These are phyloP conservation scores for Syngnathus rostellatus DNA, from an alignment of 2,797 vertebrate genomes.

Conservation along the genomic window DNA sequence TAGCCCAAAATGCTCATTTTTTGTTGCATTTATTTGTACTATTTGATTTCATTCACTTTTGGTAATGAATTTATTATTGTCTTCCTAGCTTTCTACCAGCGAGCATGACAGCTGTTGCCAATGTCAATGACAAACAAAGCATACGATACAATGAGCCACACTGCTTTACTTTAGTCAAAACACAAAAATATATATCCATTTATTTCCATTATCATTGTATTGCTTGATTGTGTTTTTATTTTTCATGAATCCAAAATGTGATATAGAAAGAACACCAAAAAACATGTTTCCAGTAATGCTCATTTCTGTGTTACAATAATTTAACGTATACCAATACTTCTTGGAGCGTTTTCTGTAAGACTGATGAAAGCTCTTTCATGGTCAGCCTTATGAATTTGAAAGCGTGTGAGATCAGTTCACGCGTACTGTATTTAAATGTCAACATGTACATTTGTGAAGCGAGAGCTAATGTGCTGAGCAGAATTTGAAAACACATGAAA, in stretches of 20 bases:
- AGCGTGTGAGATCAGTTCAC: background rate
- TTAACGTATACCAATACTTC: background rate
- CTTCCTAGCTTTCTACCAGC: background rate
- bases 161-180: background rate
- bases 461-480: background rate
- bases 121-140: background rate
- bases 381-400: background rate
- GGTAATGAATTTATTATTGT: background rate
- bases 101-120: background rate
- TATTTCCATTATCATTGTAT: background rate
- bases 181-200: background rate
- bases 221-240: background rate
- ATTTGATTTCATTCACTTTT: background rate
- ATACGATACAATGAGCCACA: background rate
- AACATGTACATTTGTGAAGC: background rate
- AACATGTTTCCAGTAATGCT: background rate
- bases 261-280: background rate
- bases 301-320: background rate
- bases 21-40: background rate
- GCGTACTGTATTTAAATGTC: slow-evolving; percentile 1
- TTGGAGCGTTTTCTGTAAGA: background rate
- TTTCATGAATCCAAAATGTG: background rate
- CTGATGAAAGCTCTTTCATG: background rate
- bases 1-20: background rate
- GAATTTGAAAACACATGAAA: background rate